Conservation (phyloP, 2,797 vertebrate species). For the Carduelis carduelis region DNA sequence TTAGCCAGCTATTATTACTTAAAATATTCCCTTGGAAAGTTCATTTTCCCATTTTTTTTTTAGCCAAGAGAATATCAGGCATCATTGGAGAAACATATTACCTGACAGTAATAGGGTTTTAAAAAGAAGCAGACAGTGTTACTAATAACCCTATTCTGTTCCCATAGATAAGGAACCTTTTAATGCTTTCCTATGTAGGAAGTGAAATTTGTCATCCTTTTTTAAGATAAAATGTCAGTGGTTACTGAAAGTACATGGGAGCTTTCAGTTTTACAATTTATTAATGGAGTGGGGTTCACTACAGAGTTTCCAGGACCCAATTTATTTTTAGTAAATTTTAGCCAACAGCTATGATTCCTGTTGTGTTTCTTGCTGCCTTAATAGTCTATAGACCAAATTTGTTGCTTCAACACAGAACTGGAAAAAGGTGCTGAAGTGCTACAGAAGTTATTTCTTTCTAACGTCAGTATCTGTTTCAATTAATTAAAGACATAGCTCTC, state of each 20-base stretch:
- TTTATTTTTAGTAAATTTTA: conserved; percentile 24
- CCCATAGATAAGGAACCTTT: conserved; percentile 67
- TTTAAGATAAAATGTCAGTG: conserved; percentile 57
- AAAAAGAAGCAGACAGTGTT: conserved; percentile 57
- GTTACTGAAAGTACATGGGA: conserved; percentile 41
- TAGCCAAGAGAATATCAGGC: conserved; percentile 19
- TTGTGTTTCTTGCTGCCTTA: not conserved
- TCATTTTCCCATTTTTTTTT: not conserved
- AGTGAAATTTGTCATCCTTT: conserved; percentile 60
- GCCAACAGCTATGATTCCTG: not conserved
- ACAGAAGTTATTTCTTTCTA: not conserved
- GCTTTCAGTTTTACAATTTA: conserved; percentile 18
- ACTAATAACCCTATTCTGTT: conserved; percentile 68
- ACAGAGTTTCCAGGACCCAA: not conserved
- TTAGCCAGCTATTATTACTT: not conserved
- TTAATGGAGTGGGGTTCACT: conserved; percentile 11
- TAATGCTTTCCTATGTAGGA: conserved; percentile 58
- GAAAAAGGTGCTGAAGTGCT: not conserved
- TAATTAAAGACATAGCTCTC: not conserved
- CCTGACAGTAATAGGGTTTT: conserved; percentile 58
- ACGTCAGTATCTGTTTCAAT: not conserved
- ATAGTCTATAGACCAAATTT: not conserved
- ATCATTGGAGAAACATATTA: conserved; percentile 51
- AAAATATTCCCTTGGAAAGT: conserved; percentile 40
- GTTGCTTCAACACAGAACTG: not conserved